A percentile compares a stretch with the other conserved stretches of the same genome.
Evolutionary conservation across 2,113 vertebrate genomes (phyloP).

Genomic region (Xenopus laevis): DNA sequence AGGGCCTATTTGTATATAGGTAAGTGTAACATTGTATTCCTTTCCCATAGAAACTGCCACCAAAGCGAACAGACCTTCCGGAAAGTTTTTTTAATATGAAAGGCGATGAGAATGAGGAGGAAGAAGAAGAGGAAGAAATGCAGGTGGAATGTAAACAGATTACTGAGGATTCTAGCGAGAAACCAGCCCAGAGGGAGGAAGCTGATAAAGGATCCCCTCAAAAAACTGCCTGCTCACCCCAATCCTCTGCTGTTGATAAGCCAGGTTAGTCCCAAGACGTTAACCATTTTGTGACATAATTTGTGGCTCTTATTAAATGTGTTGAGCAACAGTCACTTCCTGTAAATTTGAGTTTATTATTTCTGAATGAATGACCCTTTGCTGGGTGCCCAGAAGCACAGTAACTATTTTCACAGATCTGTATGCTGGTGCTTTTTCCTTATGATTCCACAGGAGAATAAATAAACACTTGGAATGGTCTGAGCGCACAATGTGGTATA

Average conservation of each 20-base stretch:
- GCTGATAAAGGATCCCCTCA: conserved; percentile 8
- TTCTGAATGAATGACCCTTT: too few species aligned
- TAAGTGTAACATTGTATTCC: not conserved
- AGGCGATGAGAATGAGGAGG: conserved; percentile 71
- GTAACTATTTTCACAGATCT: too few species aligned
- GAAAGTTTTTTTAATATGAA: conserved; percentile 82
- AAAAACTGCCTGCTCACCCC: not conserved
- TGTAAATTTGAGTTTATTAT: too few species aligned
- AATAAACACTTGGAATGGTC: too few species aligned
- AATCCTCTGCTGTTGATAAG: not conserved
- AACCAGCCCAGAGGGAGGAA: conserved; percentile 37
- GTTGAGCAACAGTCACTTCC: too few species aligned
- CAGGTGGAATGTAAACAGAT: conserved; percentile 46
- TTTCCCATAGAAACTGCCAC: conserved; percentile 73
- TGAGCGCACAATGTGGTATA: too few species aligned
- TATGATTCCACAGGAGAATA: too few species aligned
- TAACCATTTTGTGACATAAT: too few species aligned
- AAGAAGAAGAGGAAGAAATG: conserved; percentile 74
- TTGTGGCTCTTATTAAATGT: too few species aligned
- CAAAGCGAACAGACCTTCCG: conserved; percentile 79
- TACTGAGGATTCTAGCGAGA: conserved; percentile 35
- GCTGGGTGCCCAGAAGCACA: too few species aligned
- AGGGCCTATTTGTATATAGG: too few species aligned
- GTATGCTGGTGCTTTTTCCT: too few species aligned
- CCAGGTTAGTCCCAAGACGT: not conserved